Percentiles rank a stretch among this genome's conserved stretches.
phyloP scores from a whole-genome alignment of 2,797 vertebrate species.

The Mormyrops boulengeri region DNA sequence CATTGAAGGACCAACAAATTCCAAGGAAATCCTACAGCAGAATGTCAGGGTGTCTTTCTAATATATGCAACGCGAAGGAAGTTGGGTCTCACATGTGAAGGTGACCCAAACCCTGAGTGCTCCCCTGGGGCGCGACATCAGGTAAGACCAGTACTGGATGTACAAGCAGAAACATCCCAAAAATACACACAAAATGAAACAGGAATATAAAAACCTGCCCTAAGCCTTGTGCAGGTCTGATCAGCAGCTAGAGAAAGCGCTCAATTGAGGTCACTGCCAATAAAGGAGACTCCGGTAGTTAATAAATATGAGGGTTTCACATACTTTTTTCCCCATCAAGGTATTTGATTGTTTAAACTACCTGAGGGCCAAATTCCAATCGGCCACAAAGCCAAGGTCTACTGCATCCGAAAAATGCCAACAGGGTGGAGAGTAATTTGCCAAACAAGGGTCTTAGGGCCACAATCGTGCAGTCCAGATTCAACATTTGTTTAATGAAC shows the following conservation, averaged over 20 bases:
- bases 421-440: background rate
- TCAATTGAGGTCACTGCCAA: background rate
- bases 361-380: background rate
- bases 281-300: background rate
- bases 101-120: background rate
- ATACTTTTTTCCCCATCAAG: background rate
- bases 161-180: background rate
- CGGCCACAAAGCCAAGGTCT: background rate
- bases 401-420: background rate
- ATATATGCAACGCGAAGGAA: background rate
- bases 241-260: background rate
- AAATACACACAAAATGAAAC: background rate
- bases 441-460: background rate
- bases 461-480: background rate
- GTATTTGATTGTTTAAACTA: background rate
- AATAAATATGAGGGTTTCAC: background rate
- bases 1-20: background rate
- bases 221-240: background rate
- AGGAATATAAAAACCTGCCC: background rate
- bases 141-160: background rate
- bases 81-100: background rate
- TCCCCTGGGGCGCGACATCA: background rate
- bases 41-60: background rate
- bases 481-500: background rate
- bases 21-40: background rate